A percentile compares a stretch with the other conserved stretches of the same genome.
These are phyloP conservation scores for Arizona elegans DNA, from an alignment of 2,113 vertebrate genomes.

Conservation along the genomic window DNA sequence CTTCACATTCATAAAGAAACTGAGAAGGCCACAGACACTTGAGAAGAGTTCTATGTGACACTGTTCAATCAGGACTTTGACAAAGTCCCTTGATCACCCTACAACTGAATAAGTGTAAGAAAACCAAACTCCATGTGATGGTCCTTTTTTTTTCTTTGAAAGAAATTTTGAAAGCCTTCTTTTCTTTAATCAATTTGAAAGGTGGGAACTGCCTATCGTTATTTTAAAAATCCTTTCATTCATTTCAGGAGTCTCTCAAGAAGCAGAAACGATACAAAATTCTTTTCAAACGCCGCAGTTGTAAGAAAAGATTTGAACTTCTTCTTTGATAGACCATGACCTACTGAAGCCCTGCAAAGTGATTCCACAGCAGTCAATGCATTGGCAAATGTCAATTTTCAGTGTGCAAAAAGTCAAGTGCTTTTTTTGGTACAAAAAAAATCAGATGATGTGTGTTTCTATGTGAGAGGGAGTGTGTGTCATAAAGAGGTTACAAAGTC, in stretches of 20 bases:
- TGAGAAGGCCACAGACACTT: not conserved
- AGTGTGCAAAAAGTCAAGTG: conserved; percentile 47
- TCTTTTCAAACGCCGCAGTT: conserved; percentile 11
- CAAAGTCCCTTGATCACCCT: not conserved
- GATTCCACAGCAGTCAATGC: conserved; percentile 47
- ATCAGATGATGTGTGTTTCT: not conserved
- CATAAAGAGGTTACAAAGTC: conserved; percentile 56
- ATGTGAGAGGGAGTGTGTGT: not conserved
- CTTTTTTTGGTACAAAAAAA: conserved; percentile 15
- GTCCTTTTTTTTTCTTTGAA: not conserved
- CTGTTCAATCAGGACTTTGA: not conserved
- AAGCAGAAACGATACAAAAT: conserved; percentile 21
- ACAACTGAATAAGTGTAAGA: not conserved
- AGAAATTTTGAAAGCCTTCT: not conserved
- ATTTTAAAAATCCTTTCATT: conserved; percentile 27
- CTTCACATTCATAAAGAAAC: not conserved
- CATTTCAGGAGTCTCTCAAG: conserved; percentile 7
- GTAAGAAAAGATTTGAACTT: conserved; percentile 37
- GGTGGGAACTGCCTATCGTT: not conserved
- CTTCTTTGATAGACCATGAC: conserved; percentile 23
- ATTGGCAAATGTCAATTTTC: conserved; percentile 51
- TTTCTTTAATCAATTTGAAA: not conserved
- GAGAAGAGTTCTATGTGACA: not conserved
- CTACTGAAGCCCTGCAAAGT: conserved; percentile 53
- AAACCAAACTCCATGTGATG: not conserved